Evolutionary conservation across 2,888 invertebrate species (phyloP), one percentile per base, ranked within the genome.

Genomic region (Scaptodrosophila latifasciaeformis): DNA sequence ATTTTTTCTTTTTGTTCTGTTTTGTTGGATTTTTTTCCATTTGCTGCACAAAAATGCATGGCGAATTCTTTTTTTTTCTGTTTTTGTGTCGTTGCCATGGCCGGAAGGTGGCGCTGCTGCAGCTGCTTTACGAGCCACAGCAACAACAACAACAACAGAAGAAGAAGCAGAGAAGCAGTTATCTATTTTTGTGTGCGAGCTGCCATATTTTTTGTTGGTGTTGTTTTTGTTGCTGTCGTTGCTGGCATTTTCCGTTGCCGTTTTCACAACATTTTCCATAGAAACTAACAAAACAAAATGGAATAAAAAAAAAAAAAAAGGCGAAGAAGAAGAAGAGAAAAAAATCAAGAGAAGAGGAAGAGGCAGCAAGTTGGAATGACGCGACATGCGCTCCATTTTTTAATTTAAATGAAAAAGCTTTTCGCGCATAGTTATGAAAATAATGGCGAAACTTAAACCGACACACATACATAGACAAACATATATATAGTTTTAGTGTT

Each of bases 391-490:
- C 48, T 46, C 49, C 55, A 66, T 68, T 74, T 61, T 51, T 59
- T 54, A 78, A 62, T 78, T 76, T 61, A 76, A 79, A 74, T 79
- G 76, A 63, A 78, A 76, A 76, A 70, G 63, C 74, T 79, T 77
- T 77, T 74, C 65, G 74, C 77, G 71, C 67, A 61, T 69, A 71
- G 77, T 77, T 77, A 71, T 77, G 65, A 61, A 69, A 72, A 72
- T 78, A 78, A 78, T 75, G 64, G 64, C 66, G 49, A 57, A 48
- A 54, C 30, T 59, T 64, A 60, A 59, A 49, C 44, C 57, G 47
- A 59, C 52, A 49, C 52, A 52, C 52, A 54, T 54, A 51, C 37
- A 52, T 27, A 18, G 9, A 9, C 30, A 17, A 12, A 45, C 9
- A 15, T 35, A 12, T 21, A 34, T 42, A 15, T 42, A n/a, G n/a